Percentiles rank a stretch among this genome's conserved stretches.
Evolutionary conservation across 2,888 invertebrate genomes (phyloP).

Genomic region (Sinodicranocentrus sp.): DNA sequence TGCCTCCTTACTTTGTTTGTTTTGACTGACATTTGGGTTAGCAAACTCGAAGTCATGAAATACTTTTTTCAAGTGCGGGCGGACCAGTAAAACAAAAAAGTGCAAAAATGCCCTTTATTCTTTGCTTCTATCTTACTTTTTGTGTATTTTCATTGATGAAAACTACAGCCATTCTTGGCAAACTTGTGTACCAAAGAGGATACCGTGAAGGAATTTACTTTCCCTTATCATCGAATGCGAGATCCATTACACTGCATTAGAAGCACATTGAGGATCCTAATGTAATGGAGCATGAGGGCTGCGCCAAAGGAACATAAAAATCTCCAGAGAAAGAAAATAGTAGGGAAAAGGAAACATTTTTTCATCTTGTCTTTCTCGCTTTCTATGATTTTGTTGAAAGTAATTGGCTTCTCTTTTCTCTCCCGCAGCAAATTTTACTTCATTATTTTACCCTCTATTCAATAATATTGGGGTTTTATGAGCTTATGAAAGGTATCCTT

Average conservation of each 20-base stretch:
- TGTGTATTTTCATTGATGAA: neutral
- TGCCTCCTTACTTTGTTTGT: slow-evolving; percentile 36
- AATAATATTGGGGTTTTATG: too few relatives aligned
- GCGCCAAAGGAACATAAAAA: neutral
- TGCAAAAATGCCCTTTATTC: neutral
- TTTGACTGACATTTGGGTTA: slow-evolving; percentile 50
- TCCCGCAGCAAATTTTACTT: too few relatives aligned
- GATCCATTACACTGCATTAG: neutral
- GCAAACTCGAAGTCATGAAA: slow-evolving; percentile 48
- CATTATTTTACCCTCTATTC: too few relatives aligned
- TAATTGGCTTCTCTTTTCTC: neutral
- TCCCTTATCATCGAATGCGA: neutral
- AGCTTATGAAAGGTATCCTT: too few relatives aligned
- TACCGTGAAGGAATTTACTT: neutral
- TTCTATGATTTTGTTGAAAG: neutral
- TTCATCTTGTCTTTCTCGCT: neutral
- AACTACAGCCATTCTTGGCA: neutral
- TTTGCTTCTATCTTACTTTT: neutral
- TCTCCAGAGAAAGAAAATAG: neutral
- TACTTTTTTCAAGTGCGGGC: neutral
- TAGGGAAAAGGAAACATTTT: neutral
- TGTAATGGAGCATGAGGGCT: neutral
- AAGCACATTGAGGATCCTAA: neutral
- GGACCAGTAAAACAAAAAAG: neutral
- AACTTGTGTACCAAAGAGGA: neutral